phyloP scores from a whole-genome alignment of 2,113 vertebrate genomes.

The Heterocephalus glaber region DNA sequence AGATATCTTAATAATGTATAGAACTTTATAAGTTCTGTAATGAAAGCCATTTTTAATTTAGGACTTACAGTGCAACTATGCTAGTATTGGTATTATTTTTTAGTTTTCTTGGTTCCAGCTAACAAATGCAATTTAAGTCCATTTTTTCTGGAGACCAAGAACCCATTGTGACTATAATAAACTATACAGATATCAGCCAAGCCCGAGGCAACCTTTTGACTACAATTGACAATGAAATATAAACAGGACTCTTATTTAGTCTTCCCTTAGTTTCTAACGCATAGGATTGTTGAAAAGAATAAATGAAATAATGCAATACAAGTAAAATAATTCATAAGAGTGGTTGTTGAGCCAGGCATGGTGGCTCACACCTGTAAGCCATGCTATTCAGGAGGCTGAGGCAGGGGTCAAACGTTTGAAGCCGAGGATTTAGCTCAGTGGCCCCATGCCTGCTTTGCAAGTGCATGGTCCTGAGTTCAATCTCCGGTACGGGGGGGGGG shows the following conservation, averaged over 20 bases:
- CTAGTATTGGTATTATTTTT: background rate
- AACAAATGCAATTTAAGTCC: background rate
- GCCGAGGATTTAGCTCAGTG: too few relatives aligned
- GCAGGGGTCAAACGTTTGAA: background rate
- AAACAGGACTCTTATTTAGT: background rate
- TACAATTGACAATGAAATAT: background rate
- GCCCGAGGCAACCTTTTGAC: background rate
- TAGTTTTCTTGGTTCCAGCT: background rate
- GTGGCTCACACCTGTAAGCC: background rate
- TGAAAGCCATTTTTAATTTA: slow-evolving; percentile 41
- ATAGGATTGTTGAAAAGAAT: background rate
- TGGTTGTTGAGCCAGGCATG: background rate
- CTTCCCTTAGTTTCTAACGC: background rate
- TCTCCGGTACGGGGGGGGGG: too few relatives aligned
- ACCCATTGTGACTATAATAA: background rate
- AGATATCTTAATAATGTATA: background rate
- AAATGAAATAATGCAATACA: background rate
- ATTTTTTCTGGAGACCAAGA: slow-evolving; percentile 27
- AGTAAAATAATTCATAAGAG: background rate
- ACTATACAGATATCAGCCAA: background rate
- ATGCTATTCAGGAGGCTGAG: background rate
- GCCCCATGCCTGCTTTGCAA: too few relatives aligned
- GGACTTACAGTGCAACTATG: background rate
- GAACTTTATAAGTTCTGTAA: background rate
- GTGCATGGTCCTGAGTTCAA: too few relatives aligned